Base-by-base conservation (phyloP, 2,797 vertebrate species). In the Clarias pachynema region DNA sequence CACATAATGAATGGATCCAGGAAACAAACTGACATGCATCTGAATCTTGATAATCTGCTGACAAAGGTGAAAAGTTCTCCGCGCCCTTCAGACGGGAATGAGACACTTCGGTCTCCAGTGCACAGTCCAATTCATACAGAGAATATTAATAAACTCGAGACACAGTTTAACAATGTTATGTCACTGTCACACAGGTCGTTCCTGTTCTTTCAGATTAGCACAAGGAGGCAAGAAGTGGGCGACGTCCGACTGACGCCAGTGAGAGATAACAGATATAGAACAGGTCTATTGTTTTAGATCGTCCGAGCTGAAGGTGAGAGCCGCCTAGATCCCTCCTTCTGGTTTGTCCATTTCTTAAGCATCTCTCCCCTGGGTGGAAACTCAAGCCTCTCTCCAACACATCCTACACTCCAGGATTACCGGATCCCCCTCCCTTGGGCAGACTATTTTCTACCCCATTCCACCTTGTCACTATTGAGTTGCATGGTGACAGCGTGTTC, bases 21-120 rank as follows among this genome's bases (percentile, higher is more conserved):
- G 94, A 94, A 94, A 94, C 93, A 93, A 94, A 95, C 91, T 94
- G 91, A 93, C 88, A 92, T 94, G 94, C 94, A 95, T 95, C 94
- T 92, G 93, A 94, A 96, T 95, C 93, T 93, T 92, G 87, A 85
- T 87, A 90, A 88, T 94, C 92, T 95, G 94, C 95, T 95, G 95
- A 96, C 91, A 86, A 85, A 89, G 93, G 87, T 89, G 85, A 90
- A 93, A 89, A 85, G 92, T 91, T 90, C 87, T 90, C 87, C 75
- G 56, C 66, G 94, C 93, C 86, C 86, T 89, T 85, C 66, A 89
- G 89, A 92, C 88, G 60, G 83, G 86, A 90, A 90, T 83, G 88
- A 86, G 91, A 91, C 89, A 86, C 81, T 82, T 86, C 82, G 29
- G 86, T 85, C 77, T 85, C 87, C 77, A 63, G 56, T 59, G 63